phyloP scores from a whole-genome alignment of 2,797 vertebrate species.

The Eulemur coronatus region DNA sequence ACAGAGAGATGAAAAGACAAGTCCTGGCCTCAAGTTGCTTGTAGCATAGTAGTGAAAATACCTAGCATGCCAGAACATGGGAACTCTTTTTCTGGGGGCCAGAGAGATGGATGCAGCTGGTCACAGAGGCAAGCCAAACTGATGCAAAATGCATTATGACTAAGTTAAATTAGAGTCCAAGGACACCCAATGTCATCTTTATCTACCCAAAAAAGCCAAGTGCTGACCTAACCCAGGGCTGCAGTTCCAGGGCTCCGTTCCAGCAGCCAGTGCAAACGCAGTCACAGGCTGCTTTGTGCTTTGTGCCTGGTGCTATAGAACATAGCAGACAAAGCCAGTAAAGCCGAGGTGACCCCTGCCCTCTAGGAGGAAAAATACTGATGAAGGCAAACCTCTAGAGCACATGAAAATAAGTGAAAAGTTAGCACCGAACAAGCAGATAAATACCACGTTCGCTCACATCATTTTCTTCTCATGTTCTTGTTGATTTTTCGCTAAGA shows the following conservation, averaged over 20 bases:
- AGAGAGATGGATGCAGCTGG: neutral
- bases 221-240: conserved; percentile 50
- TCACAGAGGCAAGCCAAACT: conserved; percentile 44
- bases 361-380: conserved; percentile 48
- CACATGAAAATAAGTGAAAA: neutral
- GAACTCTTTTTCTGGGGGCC: conserved; percentile 12
- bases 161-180: conserved; percentile 55
- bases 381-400: conserved; percentile 30
- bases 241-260: conserved; percentile 63
- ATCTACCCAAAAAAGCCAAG: conserved; percentile 44
- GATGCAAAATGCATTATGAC: conserved; percentile 37
- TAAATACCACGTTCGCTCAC: neutral
- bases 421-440: neutral
- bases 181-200: conserved; percentile 58
- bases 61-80: conserved; percentile 14
- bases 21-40: conserved; percentile 1
- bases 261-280: conserved; percentile 24
- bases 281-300: conserved; percentile 35
- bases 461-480: neutral
- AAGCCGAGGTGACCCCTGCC: conserved; percentile 26
- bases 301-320: neutral
- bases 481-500: conserved; percentile 36
- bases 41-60: conserved; percentile 42
- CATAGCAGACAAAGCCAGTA: conserved; percentile 29
- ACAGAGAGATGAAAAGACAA: conserved; percentile 37